phyloP scores from a whole-genome alignment of 1,140 invertebrate genomes.

The Pogonus chalceus region DNA sequence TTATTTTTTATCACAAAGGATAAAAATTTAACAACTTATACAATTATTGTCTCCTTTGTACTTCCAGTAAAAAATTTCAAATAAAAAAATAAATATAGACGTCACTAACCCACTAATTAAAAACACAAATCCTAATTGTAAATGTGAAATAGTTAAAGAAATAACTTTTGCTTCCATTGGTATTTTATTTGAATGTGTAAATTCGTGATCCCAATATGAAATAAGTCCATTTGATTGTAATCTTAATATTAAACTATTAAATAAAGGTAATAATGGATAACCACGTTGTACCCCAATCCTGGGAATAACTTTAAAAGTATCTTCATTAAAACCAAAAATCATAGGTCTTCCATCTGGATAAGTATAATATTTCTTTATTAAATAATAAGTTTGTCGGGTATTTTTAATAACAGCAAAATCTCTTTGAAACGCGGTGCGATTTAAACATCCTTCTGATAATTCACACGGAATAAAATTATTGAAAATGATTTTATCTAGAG shows the following conservation, averaged over 20 bases:
- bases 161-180: neutral
- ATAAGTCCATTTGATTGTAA: slow-evolving; percentile 6
- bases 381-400: slow-evolving; percentile 4
- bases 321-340: neutral
- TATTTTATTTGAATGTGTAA: neutral
- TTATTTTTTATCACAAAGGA: no score
- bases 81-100: slow-evolving; percentile 13
- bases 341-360: slow-evolving; percentile 1
- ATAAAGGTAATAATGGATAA: slow-evolving; percentile 1
- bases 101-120: slow-evolving; percentile 3
- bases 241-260: neutral
- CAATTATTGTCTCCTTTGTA: no score
- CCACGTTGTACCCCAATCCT: neutral
- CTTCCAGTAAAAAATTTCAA: no score
- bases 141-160: neutral
- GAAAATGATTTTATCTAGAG: neutral
- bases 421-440: neutral
- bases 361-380: slow-evolving; percentile 4
- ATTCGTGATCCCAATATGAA: slow-evolving; percentile 8
- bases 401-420: slow-evolving; percentile 10
- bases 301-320: neutral
- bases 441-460: neutral
- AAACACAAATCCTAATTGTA: neutral
- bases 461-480: neutral
- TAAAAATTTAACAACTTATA: no score